These are phyloP conservation scores for Arctocebus calabarensis DNA, from an alignment of 2,797 vertebrate species.

Conservation along the genomic window DNA sequence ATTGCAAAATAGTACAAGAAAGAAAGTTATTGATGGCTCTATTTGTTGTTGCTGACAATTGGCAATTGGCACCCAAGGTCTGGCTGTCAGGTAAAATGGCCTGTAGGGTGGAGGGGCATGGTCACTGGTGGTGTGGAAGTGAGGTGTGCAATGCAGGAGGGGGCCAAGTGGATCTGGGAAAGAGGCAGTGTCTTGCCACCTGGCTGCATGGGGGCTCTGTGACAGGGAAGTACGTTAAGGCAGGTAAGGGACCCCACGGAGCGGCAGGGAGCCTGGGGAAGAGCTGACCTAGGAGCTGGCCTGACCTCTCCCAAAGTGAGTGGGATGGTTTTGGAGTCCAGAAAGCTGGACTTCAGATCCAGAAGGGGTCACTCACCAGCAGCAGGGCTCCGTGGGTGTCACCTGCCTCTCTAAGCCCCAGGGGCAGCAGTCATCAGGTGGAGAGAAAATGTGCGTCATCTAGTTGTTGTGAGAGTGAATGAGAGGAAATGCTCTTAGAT, in stretches of 20 bases:
- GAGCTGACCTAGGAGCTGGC: background rate
- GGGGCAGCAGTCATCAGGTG: background rate
- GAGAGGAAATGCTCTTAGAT: background rate
- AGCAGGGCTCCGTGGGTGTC: background rate
- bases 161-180: background rate
- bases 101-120: rapidly evolving
- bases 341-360: background rate
- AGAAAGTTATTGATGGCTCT: background rate
- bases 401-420: background rate
- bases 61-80: background rate
- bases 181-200: rapidly evolving
- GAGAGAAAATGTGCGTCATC: background rate
- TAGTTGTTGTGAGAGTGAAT: background rate
- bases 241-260: rapidly evolving
- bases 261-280: background rate
- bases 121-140: too few species aligned
- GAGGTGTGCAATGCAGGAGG: background rate
- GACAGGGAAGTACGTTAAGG: background rate
- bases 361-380: background rate
- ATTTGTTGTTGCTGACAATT: background rate
- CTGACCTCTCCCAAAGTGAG: background rate
- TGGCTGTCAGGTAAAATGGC: background rate
- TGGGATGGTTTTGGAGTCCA: background rate
- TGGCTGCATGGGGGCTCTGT: background rate
- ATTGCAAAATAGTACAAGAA: background rate